Percentiles rank a stretch among this genome's conserved stretches.
These are phyloP conservation scores for Ammospiza nelsoni DNA, from an alignment of 2,113 vertebrate genomes.

Conservation along the genomic window DNA sequence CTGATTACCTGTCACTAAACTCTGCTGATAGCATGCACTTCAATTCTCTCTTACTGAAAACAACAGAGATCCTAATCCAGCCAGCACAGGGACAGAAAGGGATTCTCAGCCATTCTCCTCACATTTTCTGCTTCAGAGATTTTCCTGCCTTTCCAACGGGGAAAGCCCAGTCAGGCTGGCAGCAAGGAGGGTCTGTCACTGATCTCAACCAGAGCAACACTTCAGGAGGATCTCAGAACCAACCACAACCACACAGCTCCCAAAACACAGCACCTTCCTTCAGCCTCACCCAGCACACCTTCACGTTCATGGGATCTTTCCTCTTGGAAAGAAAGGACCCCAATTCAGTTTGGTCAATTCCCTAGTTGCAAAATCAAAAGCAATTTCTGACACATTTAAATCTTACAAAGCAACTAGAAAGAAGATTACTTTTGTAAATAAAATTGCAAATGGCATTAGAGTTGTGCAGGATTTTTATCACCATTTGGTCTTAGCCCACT, in stretches of 20 bases:
- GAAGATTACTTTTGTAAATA: not conserved
- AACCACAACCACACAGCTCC: not conserved
- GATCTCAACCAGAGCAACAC: not conserved
- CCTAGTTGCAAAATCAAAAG: not conserved
- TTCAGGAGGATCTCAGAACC: not conserved
- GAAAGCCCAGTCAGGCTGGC: not conserved
- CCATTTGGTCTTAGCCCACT: not conserved
- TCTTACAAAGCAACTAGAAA: not conserved
- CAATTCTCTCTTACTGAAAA: not conserved
- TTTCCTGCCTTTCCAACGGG: not conserved
- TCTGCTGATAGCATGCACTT: not conserved
- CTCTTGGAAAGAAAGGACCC: not conserved
- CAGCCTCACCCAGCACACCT: not conserved
- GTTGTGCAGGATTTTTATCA: not conserved
- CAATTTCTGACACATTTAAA: not conserved
- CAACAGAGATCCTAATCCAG: not conserved
- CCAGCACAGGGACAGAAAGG: not conserved
- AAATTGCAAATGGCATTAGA: not conserved
- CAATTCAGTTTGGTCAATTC: not conserved
- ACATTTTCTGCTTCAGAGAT: not conserved
- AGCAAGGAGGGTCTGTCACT: not conserved
- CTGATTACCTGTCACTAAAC: not conserved
- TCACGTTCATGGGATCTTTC: not conserved
- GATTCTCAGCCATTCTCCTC: not conserved
- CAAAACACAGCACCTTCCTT: not conserved